Evolutionary conservation across 2,888 invertebrate species (phyloP).

Genomic region (Idaea biselata): DNA sequence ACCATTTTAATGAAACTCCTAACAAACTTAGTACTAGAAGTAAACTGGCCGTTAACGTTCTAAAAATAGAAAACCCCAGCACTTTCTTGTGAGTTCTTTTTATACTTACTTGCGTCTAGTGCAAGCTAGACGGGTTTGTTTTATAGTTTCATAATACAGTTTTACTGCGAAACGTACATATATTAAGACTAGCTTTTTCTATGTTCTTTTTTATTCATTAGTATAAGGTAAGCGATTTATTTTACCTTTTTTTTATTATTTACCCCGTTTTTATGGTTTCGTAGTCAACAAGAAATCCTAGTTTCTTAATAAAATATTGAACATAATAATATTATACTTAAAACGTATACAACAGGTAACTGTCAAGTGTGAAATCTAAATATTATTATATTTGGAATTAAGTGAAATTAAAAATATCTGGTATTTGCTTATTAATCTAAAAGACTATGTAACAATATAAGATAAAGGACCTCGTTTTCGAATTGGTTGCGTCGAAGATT

Average conservation of each 20-base stretch:
- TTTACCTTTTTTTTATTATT: neutral
- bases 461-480: slow-evolving; percentile 6
- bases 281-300: too few relatives aligned
- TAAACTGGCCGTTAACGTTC: neutral
- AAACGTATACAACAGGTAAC: neutral
- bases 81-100: slow-evolving; percentile 51
- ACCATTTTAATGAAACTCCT: neutral
- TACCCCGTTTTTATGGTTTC: neutral
- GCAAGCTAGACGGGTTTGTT: slow-evolving; percentile 31
- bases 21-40: slow-evolving; percentile 1
- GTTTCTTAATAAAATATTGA: neutral
- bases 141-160: slow-evolving; percentile 47
- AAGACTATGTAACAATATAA: slow-evolving; percentile 12
- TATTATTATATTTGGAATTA: too few relatives aligned
- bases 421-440: too few relatives aligned
- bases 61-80: slow-evolving; percentile 13
- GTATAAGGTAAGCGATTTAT: too few relatives aligned
- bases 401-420: too few relatives aligned
- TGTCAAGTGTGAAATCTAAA: too few relatives aligned
- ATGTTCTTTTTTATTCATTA: neutral
- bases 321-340: neutral
- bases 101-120: slow-evolving; percentile 17
- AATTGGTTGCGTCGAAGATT: slow-evolving; percentile 35
- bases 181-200: neutral
- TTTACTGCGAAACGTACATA: slow-evolving; percentile 5